Percentiles rank a stretch among this genome's conserved stretches.
phyloP scores from a whole-genome alignment of 2,113 vertebrate species.

The Osmerus mordax region DNA sequence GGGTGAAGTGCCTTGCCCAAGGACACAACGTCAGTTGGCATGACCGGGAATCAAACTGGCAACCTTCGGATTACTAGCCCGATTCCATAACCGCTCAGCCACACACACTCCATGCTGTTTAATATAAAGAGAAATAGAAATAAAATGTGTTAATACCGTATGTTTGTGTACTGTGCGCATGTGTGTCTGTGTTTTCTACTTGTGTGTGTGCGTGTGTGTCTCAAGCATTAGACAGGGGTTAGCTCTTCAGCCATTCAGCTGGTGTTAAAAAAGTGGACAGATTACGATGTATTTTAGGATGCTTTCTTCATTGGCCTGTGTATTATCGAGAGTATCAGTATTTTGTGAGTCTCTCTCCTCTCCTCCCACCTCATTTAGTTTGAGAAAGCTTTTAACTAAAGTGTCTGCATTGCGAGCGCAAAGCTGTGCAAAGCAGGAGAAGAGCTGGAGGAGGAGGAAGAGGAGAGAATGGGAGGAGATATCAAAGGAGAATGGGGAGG shows the following conservation, averaged over 20 bases:
- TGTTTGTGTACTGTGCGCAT: neutral
- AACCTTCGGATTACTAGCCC: too few species aligned
- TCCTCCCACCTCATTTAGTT: neutral
- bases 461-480: too few species aligned
- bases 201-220: slow-evolving; percentile 1
- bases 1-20: too few species aligned
- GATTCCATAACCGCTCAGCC: too few species aligned
- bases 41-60: too few species aligned
- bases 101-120: too few species aligned
- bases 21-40: too few species aligned
- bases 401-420: slow-evolving; percentile 34
- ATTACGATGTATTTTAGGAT: neutral
- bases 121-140: too few species aligned
- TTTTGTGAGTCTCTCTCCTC: neutral
- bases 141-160: neutral
- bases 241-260: neutral
- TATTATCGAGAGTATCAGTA: neutral
- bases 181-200: neutral
- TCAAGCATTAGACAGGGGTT: neutral
- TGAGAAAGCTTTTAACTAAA: neutral
- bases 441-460: slow-evolving; percentile 26
- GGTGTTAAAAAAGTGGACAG: neutral
- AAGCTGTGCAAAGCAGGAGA: neutral
- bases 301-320: neutral
- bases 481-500: slow-evolving; percentile 19